These are phyloP conservation scores for Bugulina stolonifera DNA, from an alignment of 2,888 invertebrate genomes.

Conservation along the genomic window DNA sequence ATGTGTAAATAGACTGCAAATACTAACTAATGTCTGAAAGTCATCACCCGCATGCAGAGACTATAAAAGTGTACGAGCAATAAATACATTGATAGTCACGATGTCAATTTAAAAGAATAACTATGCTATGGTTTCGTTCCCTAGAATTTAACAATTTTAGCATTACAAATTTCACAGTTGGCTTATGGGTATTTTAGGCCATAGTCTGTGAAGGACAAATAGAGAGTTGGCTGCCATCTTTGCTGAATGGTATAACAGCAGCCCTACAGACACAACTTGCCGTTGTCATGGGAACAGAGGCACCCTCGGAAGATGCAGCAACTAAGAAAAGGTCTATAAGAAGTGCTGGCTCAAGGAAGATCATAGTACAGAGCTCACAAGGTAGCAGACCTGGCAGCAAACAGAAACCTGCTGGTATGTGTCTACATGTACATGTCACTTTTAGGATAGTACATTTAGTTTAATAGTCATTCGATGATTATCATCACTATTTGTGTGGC, in stretches of 20 bases:
- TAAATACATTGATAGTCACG: too few relatives aligned
- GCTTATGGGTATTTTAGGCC: neutral
- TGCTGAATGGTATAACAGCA: slow-evolving; percentile 38
- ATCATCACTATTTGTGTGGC: too few relatives aligned
- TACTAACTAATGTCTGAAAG: too few relatives aligned
- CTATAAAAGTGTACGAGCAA: too few relatives aligned
- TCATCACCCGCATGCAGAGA: too few relatives aligned
- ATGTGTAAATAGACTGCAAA: too few relatives aligned
- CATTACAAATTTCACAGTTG: too few relatives aligned
- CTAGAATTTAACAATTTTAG: too few relatives aligned
- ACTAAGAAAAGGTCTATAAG: slow-evolving; percentile 34
- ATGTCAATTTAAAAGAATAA: too few relatives aligned
- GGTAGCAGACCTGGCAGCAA: slow-evolving; percentile 19
- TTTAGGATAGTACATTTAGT: too few relatives aligned
- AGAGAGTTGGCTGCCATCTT: slow-evolving; percentile 44
- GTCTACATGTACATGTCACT: neutral
- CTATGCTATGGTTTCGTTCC: too few relatives aligned
- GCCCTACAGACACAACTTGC: slow-evolving; percentile 43
- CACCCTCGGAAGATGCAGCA: slow-evolving; percentile 30
- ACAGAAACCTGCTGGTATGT: slow-evolving; percentile 10
- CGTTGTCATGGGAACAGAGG: slow-evolving; percentile 37
- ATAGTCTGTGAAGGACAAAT: slow-evolving; percentile 46
- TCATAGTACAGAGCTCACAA: slow-evolving; percentile 31
- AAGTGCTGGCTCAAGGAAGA: slow-evolving; percentile 41
- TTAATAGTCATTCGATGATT: too few relatives aligned